phyloP scores from a whole-genome alignment of 2,888 invertebrate genomes.

The Monopis laevigella region DNA sequence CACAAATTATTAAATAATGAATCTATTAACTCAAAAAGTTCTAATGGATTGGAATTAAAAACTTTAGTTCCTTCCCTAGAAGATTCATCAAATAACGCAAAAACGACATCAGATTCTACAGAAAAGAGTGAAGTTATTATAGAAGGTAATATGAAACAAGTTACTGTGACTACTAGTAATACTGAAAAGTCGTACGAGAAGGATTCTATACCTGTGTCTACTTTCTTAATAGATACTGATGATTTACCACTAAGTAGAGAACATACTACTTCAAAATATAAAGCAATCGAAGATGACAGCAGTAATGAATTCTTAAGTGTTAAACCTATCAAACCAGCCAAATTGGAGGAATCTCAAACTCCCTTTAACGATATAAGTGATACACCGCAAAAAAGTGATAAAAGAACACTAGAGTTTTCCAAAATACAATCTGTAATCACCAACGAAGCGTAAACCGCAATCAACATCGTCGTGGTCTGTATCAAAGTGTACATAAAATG shows the following conservation, averaged over 20 bases:
- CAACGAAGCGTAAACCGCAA: constrained; percentile 51
- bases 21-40: no score
- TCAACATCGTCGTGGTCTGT: no score
- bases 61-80: no score
- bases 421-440: constrained; percentile 41
- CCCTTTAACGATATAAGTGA: constrained; percentile 54
- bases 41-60: no score
- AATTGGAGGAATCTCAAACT: constrained; percentile 29
- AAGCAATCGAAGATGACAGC: constrained; percentile 14
- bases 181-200: constrained; percentile 7
- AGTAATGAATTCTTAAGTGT: constrained; percentile 43
- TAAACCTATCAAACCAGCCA: constrained; percentile 39
- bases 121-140: no score
- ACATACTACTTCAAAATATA: constrained; percentile 16
- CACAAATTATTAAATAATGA: constrained; percentile 19
- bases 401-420: constrained; percentile 48
- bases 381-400: constrained; percentile 54
- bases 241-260: constrained; percentile 34
- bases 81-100: background rate
- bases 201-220: constrained; percentile 32
- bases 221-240: constrained; percentile 50
- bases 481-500: no score
- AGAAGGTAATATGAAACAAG: no score
- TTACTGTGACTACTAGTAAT: no score
- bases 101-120: constrained; percentile 1